Base-by-base conservation (phyloP, 2,797 vertebrate genomes). In the Danio tinwini region DNA sequence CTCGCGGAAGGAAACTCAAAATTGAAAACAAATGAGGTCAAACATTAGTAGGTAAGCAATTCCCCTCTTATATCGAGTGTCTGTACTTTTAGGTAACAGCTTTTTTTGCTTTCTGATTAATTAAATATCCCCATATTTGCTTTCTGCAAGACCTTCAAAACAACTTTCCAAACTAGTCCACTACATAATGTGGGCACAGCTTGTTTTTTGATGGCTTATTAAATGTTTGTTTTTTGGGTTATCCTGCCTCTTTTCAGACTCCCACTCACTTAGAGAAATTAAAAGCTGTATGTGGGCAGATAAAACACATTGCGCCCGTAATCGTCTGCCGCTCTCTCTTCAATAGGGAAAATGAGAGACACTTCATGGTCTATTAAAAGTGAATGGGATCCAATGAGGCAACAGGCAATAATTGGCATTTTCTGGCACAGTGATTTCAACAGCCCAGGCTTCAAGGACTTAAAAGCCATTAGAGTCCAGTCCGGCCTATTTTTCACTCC, bases 301-400 rank as follows among this genome's bases (percentile, higher is more conserved):
- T 87, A 81, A 90, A 91, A 91, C 88, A 84, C 84, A 88, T 75
- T 85, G 83, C 81, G 81, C 84, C 29, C 76, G 88, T 92, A 91
- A 91, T 91, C 81, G 71, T 84, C 88, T 88, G 86, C 90, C 90
- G 88, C 86, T 90, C 88, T 91, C 86, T 71, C 78, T 83, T 84
- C 88, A 89, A 87, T 87, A 86, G 86, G 82, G 87, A 84, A 87
- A 91, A 93, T 85, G 88, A 90, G 89, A 87, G 85, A 85, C 81
- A 90, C 88, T 92, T 91, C 89, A 91, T 88, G 90, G 86, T 90
- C 91, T 91, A 91, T 94, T 92, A 91, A 91, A 85, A 91, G 84
- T 85, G 88, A 90, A 90, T 90, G 83, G 87, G 87, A 91, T 89
- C 90, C 90, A 91, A 84, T 89, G 86, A 88, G 90, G 87, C 90